Conservation (phyloP, 2,888 invertebrate species). For the Pterostichus madidus region DNA sequence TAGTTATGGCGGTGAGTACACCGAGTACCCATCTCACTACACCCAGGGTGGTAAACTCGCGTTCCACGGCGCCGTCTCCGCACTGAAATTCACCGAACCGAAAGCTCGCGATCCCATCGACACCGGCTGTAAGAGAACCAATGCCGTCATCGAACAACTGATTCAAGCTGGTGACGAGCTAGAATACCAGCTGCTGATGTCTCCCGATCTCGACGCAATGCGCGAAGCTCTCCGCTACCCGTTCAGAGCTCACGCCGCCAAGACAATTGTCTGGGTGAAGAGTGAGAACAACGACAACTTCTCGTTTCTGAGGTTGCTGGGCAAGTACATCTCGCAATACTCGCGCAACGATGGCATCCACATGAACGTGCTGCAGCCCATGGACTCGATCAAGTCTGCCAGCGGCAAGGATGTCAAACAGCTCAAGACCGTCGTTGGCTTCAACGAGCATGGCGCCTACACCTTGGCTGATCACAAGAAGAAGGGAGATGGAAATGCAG, state of each 20-base stretch:
- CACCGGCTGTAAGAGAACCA: slow-evolving; percentile 71
- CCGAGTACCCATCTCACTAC: slow-evolving; percentile 80
- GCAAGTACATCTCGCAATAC: slow-evolving; percentile 10
- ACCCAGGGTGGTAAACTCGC: slow-evolving; percentile 79
- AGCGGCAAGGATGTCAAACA: slow-evolving; percentile 80
- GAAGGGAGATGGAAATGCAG: slow-evolving; percentile 80
- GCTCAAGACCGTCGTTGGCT: slow-evolving; percentile 81
- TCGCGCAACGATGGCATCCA: slow-evolving; percentile 79
- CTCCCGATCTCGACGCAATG: slow-evolving; percentile 70
- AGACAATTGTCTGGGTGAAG: slow-evolving; percentile 84
- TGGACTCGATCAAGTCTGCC: slow-evolving; percentile 78
- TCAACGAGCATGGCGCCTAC: slow-evolving; percentile 81
- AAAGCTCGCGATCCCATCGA: slow-evolving; percentile 73
- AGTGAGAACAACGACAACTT: slow-evolving; percentile 81
- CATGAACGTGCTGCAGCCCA: slow-evolving; percentile 82
- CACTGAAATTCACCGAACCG: slow-evolving; percentile 72
- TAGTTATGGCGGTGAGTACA: slow-evolving; percentile 79
- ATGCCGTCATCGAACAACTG: slow-evolving; percentile 70
- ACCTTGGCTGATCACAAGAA: slow-evolving; percentile 83
- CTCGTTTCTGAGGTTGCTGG: slow-evolving; percentile 78
- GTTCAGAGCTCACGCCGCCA: slow-evolving; percentile 87
- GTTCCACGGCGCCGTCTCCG: slow-evolving; percentile 78
- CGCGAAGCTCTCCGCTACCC: slow-evolving; percentile 83
- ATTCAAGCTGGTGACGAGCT: slow-evolving; percentile 72
- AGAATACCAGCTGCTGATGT: slow-evolving; percentile 73